phyloP scores from a whole-genome alignment of 37 sponge, comb jelly and placozoan species.

The Crambe crambe region DNA sequence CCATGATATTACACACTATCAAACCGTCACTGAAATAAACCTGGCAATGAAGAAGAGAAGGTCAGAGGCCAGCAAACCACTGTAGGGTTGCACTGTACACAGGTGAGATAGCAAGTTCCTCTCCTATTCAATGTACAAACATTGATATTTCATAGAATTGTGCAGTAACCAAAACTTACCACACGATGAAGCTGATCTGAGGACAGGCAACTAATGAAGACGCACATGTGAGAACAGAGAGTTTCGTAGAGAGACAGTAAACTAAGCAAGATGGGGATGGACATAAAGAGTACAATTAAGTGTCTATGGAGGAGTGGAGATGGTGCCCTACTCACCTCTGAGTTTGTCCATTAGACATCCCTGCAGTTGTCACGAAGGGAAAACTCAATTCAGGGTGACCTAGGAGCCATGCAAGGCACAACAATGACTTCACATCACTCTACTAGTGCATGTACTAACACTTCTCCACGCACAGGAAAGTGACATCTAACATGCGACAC shows the following conservation, averaged over 20 bases:
- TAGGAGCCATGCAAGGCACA: background rate
- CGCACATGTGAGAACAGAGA: conserved; percentile 33
- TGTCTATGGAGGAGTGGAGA: background rate
- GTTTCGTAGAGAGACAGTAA: conserved; percentile 42
- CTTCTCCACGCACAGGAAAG: conserved; percentile 7
- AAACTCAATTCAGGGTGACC: conserved; percentile 37
- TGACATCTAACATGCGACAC: conserved; percentile 12
- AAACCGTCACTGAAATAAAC: background rate
- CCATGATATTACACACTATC: too few relatives aligned
- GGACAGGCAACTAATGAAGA: conserved; percentile 15
- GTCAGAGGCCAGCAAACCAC: background rate
- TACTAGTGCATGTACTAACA: conserved; percentile 17
- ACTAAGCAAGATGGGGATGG: background rate
- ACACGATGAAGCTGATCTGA: conserved; percentile 10
- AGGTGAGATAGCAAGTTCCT: background rate
- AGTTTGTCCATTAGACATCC: conserved; percentile 46
- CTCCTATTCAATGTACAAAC: background rate
- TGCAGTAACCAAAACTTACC: conserved; percentile 23
- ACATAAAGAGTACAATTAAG: background rate
- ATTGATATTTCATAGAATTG: background rate
- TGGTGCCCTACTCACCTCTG: conserved; percentile 6
- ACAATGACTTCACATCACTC: background rate
- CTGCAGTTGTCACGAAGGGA: conserved; percentile 25
- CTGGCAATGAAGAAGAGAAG: background rate
- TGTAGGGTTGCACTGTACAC: background rate